Evolutionary conservation across 2,797 vertebrate species (phyloP), one percentile per base, ranked within the genome.

Genomic region (Tinamus major): DNA sequence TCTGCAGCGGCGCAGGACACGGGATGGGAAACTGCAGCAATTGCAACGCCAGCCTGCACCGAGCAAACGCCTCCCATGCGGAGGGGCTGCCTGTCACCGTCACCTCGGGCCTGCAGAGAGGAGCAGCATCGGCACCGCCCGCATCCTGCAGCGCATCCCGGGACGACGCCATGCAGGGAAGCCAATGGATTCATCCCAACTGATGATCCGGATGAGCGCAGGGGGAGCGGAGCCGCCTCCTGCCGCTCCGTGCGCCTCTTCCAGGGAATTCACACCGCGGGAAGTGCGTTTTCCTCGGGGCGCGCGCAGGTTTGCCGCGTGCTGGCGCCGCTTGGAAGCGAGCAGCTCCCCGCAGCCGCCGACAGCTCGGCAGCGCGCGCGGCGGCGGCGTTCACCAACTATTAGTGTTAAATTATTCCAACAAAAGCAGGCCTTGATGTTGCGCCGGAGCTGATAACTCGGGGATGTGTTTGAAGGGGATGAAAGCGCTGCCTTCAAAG

Each of bases 331-430:
- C 87, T 87, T 78, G 85, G 83, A 85, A 81, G 86, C 85, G 77
- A 56, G 48, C 6, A 44, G 49, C 79, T 87, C 1, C 5, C 33
- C 68, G 69, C 84, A 92, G 75, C 80, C 90, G 29, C 51, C 70
- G 92, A 93, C 91, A 88, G 88, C 85, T 91, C 85, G 0, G 55
- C 67, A 24, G 27, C 35, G 1, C 3, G 70, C 89, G 89, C n/a
- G 53, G 89, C 27, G 89, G 92, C 89, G 85, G 86, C 86, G 58
- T 31, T 93, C 92, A 13, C 24, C 13, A 90, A 44, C 92, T 87
- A 89, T 93, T 93, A 93, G 94, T 89, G 92, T 87, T 95, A 90
- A 92, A 92, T 95, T 90, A 92, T 94, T 94, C 90, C 92, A 72
- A 92, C 92, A 93, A 90, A 94, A 92, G 90, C 80, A 63, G 84